These are phyloP conservation scores for Deroptyus accipitrinus DNA, from an alignment of 2,113 vertebrate genomes.

Conservation along the genomic window DNA sequence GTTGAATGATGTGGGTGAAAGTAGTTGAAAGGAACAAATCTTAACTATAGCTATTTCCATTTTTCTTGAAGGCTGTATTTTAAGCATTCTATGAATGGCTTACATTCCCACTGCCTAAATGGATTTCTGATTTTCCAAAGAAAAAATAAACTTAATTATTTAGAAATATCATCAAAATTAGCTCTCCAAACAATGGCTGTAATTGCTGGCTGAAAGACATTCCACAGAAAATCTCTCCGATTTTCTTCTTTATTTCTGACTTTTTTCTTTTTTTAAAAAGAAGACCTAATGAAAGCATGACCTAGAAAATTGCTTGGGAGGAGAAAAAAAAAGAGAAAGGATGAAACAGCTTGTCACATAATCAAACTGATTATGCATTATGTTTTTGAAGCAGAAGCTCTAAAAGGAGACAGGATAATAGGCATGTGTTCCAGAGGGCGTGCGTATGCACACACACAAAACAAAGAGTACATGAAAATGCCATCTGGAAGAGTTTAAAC, in stretches of 20 bases:
- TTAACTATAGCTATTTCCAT: neutral
- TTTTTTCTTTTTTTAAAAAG: neutral
- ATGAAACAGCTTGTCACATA: slow-evolving; percentile 51
- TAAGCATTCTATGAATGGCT: neutral
- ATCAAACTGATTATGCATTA: slow-evolving; percentile 56
- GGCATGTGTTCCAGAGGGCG: neutral
- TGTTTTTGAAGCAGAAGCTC: slow-evolving; percentile 42
- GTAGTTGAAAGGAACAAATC: neutral
- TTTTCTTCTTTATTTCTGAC: neutral
- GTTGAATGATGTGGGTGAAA: neutral
- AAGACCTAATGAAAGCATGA: slow-evolving; percentile 31
- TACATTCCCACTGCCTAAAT: slow-evolving; percentile 8
- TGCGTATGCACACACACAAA: neutral
- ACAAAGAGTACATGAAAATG: neutral
- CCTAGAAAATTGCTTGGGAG: slow-evolving; percentile 23
- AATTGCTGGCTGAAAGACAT: slow-evolving; percentile 39
- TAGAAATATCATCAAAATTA: slow-evolving; percentile 7
- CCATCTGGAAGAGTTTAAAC: neutral
- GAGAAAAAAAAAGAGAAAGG: neutral
- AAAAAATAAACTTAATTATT: neutral
- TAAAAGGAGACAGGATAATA: slow-evolving; percentile 25
- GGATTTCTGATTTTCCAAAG: slow-evolving; percentile 33
- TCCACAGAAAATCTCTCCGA: neutral
- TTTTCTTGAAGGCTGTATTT: slow-evolving; percentile 14
- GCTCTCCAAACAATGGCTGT: slow-evolving; percentile 3